A percentile compares a stretch with the other conserved stretches of the same genome.
phyloP scores from a whole-genome alignment of 1,140 invertebrate genomes.

The Triops cancriformis region DNA sequence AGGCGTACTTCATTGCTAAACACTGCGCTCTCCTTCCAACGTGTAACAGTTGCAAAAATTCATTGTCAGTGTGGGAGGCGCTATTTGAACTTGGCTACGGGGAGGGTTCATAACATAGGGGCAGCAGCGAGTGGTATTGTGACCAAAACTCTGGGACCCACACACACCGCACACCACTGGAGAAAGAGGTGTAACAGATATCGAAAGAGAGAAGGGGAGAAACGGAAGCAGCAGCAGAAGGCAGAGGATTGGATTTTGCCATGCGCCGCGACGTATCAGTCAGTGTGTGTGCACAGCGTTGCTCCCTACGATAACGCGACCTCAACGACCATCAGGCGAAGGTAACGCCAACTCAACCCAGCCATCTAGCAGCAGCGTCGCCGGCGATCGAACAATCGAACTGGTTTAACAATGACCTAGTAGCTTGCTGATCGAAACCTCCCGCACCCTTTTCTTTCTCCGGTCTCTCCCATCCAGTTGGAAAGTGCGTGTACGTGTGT shows the following conservation, averaged over 20 bases:
- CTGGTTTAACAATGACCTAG: conserved; percentile 13
- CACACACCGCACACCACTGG: neutral
- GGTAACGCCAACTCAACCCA: neutral
- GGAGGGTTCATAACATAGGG: conserved; percentile 9
- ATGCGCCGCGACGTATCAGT: neutral
- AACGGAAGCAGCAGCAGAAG: neutral
- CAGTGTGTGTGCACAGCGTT: neutral
- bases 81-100: neutral
- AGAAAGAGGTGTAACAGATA: conserved; percentile 1
- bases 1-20: no score
- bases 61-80: neutral
- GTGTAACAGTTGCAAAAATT: neutral
- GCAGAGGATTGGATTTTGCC: neutral
- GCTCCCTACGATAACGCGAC: neutral
- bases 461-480: neutral
- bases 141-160: neutral
- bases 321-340: conserved; percentile 2
- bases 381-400: conserved; percentile 12
- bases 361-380: neutral
- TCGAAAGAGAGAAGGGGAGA: neutral
- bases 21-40: no score
- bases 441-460: neutral
- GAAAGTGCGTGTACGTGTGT: neutral
- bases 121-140: neutral
- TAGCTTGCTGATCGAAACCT: conserved; percentile 10